Conservation (phyloP, 2,113 vertebrate genomes). For the Danionella cerebrum region DNA sequence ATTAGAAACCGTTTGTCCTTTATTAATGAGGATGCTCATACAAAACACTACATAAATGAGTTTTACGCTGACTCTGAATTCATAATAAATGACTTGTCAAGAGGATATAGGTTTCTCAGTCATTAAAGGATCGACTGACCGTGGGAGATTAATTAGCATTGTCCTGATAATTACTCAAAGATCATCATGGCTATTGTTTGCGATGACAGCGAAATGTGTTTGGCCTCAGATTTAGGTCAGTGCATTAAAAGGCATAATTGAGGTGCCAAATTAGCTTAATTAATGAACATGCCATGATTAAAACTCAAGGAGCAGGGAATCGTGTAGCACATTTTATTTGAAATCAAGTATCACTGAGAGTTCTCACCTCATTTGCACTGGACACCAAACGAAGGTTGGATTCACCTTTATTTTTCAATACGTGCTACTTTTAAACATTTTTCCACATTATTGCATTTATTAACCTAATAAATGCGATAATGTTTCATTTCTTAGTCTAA, state of each 20-base stretch:
- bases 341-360: neutral
- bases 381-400: neutral
- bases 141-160: slow-evolving; percentile 58
- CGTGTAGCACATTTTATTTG: slow-evolving; percentile 1
- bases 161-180: slow-evolving; percentile 64
- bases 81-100: slow-evolving; percentile 16
- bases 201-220: slow-evolving; percentile 55
- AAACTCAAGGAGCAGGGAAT: slow-evolving; percentile 31
- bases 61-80: neutral
- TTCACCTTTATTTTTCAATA: neutral
- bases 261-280: slow-evolving; percentile 59
- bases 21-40: neutral
- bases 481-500: too few species aligned
- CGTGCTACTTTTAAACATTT: too few species aligned
- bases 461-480: too few species aligned
- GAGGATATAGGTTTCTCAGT: neutral
- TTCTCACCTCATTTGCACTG: neutral
- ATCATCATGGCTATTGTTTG: slow-evolving; percentile 57
- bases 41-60: neutral
- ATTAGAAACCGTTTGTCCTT: neutral
- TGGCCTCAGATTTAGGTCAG: slow-evolving; percentile 60
- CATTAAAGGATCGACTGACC: neutral
- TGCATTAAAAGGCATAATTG: slow-evolving; percentile 58
- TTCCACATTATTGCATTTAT: too few species aligned
- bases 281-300: slow-evolving; percentile 57